Evolutionary conservation across 2,888 invertebrate genomes (phyloP).

Genomic region (Ischnura elegans): DNA sequence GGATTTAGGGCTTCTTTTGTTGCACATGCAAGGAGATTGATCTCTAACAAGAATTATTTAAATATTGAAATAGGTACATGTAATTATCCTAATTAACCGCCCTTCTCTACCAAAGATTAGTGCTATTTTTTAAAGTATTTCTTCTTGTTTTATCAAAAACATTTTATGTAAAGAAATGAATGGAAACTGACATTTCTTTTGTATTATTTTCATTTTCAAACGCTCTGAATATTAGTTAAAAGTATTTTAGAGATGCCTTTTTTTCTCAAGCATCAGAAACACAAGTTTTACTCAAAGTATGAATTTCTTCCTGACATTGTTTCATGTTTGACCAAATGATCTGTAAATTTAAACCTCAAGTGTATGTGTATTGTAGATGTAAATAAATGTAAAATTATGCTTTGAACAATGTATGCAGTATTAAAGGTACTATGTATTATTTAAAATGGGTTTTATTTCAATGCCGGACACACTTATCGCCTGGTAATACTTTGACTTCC

Average conservation of each 20-base stretch:
- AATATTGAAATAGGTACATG: background rate
- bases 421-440: conserved; percentile 61
- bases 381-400: conserved; percentile 47
- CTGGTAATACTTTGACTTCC: too few species aligned
- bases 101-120: conserved; percentile 65
- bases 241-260: conserved; percentile 28
- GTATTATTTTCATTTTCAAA: background rate
- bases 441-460: conserved; percentile 16
- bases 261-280: conserved; percentile 34
- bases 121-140: conserved; percentile 38
- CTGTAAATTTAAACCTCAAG: conserved; percentile 44
- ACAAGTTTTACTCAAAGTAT: too few species aligned
- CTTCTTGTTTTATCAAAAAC: background rate
- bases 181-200: conserved; percentile 18
- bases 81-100: conserved; percentile 10
- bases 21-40: conserved; percentile 14
- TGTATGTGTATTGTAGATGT: conserved; percentile 61
- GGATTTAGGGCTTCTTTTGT: background rate
- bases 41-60: background rate
- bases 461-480: background rate
- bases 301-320: background rate
- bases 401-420: conserved; percentile 60
- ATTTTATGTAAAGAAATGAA: background rate
- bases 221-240: background rate
- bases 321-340: conserved; percentile 31